Evolutionary conservation across 2,888 invertebrate genomes (phyloP).

Genomic region (Drosophila flavopinicola): DNA sequence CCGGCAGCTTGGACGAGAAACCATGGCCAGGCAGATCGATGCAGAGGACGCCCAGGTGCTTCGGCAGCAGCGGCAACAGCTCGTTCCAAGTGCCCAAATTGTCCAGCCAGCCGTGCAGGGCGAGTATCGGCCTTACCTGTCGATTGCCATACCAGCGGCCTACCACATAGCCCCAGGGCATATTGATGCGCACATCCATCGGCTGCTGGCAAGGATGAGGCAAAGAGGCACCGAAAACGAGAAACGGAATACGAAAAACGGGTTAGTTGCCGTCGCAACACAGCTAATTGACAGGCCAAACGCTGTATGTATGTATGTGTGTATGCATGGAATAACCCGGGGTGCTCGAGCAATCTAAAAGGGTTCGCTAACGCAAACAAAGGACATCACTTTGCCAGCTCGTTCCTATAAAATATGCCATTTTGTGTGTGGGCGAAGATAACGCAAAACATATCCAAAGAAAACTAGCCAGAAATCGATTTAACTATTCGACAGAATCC

Average conservation of each 20-base stretch:
- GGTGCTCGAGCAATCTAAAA: constrained; percentile 7
- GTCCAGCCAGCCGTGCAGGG: constrained; percentile 92
- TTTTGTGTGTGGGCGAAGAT: background rate
- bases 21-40: constrained; percentile 91
- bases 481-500: no score
- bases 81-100: constrained; percentile 91
- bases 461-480: no score
- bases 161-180: constrained; percentile 89
- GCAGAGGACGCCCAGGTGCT: constrained; percentile 86
- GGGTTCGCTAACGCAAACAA: constrained; percentile 16
- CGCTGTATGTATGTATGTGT: constrained; percentile 22
- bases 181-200: constrained; percentile 88
- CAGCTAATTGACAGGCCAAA: constrained; percentile 65
- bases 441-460: constrained; percentile 7
- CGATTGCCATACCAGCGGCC: constrained; percentile 90
- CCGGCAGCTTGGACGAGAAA: constrained; percentile 88
- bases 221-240: background rate
- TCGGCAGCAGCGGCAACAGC: constrained; percentile 87
- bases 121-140: constrained; percentile 88
- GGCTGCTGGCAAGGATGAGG: constrained; percentile 56
- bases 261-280: constrained; percentile 34
- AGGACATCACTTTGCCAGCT: constrained; percentile 15
- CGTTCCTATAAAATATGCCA: background rate
- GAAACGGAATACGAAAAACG: background rate
- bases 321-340: constrained; percentile 35